A percentile compares a stretch with the other conserved stretches of the same genome.
phyloP scores from a whole-genome alignment of 2,113 vertebrate species.

The Lichenostomus cassidix region DNA sequence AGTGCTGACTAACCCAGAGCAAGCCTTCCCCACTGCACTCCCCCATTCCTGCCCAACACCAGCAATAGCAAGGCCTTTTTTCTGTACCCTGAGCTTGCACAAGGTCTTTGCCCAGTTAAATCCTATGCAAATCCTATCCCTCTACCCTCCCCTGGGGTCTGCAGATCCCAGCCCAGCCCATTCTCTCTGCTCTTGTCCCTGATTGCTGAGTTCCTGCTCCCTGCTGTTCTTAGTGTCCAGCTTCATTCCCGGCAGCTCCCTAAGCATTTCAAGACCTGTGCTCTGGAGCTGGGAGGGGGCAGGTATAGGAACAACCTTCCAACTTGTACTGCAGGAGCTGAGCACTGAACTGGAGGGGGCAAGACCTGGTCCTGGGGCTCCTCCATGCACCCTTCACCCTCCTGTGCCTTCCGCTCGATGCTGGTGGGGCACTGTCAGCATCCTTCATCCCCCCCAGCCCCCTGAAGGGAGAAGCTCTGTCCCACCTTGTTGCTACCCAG shows the following conservation, averaged over 20 bases:
- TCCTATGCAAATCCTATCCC: constrained; percentile 46
- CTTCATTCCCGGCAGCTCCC: background rate
- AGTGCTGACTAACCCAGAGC: background rate
- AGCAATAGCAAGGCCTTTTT: constrained; percentile 39
- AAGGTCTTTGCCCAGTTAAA: constrained; percentile 25
- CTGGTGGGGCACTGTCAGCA: background rate
- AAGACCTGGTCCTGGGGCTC: background rate
- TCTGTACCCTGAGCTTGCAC: background rate
- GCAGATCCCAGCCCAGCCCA: background rate
- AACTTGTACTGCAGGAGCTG: background rate
- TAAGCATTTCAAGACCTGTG: background rate
- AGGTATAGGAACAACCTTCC: background rate
- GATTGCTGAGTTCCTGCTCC: background rate
- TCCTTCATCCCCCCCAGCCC: background rate
- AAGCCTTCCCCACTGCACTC: background rate
- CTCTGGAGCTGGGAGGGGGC: background rate
- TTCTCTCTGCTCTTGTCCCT: background rate
- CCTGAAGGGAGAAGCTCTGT: background rate
- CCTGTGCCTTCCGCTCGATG: constrained; percentile 32
- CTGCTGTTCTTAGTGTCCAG: background rate
- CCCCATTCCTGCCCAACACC: background rate
- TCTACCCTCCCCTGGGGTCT: background rate
- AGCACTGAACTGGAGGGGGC: background rate
- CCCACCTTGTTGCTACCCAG: background rate
- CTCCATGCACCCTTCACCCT: background rate